Conservation (phyloP, 2,113 vertebrate genomes). For the Otolemur garnettii region DNA sequence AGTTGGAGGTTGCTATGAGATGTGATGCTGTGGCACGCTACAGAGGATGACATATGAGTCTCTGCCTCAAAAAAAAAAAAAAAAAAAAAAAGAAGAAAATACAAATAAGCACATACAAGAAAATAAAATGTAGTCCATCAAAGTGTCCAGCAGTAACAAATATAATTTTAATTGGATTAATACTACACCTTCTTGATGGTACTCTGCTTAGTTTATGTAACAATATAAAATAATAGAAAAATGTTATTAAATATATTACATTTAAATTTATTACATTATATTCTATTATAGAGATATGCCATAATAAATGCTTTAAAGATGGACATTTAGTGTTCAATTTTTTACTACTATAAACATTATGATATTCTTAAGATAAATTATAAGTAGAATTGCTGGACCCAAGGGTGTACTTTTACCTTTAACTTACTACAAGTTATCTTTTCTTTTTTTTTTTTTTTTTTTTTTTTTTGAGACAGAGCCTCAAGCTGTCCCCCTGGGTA, state of each 20-base stretch:
- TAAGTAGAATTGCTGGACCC: neutral
- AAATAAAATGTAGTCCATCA: conserved; percentile 25
- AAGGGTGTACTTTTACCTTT: neutral
- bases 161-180: conserved; percentile 6
- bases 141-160: neutral
- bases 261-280: neutral
- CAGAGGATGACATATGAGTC: too few relatives aligned
- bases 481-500: too few relatives aligned
- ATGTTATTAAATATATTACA: conserved; percentile 12
- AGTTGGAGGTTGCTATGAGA: too few relatives aligned
- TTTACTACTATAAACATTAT: neutral
- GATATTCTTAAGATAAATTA: conserved; percentile 27
- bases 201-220: neutral
- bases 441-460: too few relatives aligned
- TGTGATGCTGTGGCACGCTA: too few relatives aligned
- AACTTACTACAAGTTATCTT: neutral
- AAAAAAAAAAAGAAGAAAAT: neutral
- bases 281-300: neutral
- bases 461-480: too few relatives aligned
- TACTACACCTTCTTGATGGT: neutral
- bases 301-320: conserved; percentile 24
- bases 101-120: neutral
- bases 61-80: too few relatives aligned
- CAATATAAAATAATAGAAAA: conserved; percentile 31
- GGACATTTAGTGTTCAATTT: neutral